Evolutionary conservation across 2,113 vertebrate genomes (phyloP), one percentile per base, ranked within the genome.

Genomic region (Microtus oregoni): DNA sequence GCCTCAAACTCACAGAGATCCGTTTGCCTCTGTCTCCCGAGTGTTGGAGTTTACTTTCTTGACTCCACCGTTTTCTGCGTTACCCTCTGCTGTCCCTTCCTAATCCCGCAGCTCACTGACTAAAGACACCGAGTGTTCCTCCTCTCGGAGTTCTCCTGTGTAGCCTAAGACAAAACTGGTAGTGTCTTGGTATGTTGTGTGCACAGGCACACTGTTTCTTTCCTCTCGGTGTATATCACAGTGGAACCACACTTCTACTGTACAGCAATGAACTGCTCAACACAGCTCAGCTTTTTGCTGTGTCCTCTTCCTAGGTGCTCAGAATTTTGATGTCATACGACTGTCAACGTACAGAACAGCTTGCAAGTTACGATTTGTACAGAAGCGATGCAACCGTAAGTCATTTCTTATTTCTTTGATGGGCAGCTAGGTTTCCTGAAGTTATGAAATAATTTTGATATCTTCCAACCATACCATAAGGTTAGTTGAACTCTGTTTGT

Each of bases 311-410:
- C 1, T 94, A 99, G 99, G 99, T 97, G 99, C 99, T 28, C 99
- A 99, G 98, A 99, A 99, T 98, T 99, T 99, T 83, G 99, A 99
- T 67, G 99, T 99, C 26, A 99, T 99, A 98, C 97, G 99, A 95
- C 99, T 99, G 0, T 99, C 99, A 35, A 99, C 99, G 0, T 99
- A 99, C 35, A 99, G 99, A 96, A 99, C 99, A 0, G 99, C 99
- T 95, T 99, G 99, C 97, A 99, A 99, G 95, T 99, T 99, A 90
- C 98, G 99, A 88, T 99, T 99, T 97, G 99, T 99, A 94, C 99
- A 99, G 85, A 99, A 99, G 97, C 98, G 99, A 97, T 99, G 99
- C 97, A 99, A 99, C 97, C 99, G 99, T 99, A 99, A 99, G 99
- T 99, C 14, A 3, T 35, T 67, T 73, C 9, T 90, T 0, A 4